Evolutionary conservation across 2,888 invertebrate genomes (phyloP).

Genomic region (Tupiocoris notatus): DNA sequence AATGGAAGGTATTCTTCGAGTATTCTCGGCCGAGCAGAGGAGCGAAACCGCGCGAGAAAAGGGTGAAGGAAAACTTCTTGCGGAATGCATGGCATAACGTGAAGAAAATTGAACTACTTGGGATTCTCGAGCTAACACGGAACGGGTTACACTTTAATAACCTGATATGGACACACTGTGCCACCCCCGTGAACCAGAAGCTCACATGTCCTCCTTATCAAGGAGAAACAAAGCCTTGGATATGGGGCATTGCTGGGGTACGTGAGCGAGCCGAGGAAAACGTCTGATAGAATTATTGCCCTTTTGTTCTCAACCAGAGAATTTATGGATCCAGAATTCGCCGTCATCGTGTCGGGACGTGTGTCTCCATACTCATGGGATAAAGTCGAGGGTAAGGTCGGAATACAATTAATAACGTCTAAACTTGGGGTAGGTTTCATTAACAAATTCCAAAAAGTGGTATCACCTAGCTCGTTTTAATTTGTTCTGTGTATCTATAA

Average conservation of each 20-base stretch:
- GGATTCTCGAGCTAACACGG: slow-evolving; percentile 24
- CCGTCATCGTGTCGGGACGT: not conserved
- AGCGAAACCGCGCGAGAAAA: not conserved
- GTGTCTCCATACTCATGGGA: not conserved
- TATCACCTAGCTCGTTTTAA: too few species aligned
- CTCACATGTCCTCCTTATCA: not conserved
- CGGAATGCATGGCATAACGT: slow-evolving; percentile 21
- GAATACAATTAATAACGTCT: not conserved
- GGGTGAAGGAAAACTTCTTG: slow-evolving; percentile 6
- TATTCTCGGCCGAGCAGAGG: not conserved
- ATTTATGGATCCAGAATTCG: slow-evolving; percentile 24
- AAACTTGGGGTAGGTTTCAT: slow-evolving; percentile 17
- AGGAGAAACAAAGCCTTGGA: not conserved
- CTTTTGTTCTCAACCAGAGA: slow-evolving; percentile 18
- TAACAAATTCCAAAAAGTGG: slow-evolving; percentile 20
- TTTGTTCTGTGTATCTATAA: too few species aligned
- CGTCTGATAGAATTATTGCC: slow-evolving; percentile 18
- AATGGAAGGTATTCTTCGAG: too few species aligned
- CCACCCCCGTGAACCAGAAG: not conserved
- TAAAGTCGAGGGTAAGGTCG: not conserved
- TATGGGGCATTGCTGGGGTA: too few species aligned
- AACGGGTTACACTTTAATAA: slow-evolving; percentile 33
- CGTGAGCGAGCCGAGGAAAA: not conserved
- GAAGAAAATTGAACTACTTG: slow-evolving; percentile 40
- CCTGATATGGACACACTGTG: slow-evolving; percentile 10